These are phyloP conservation scores for Liopterus haemorrhoidalis DNA, from an alignment of 2,888 invertebrate genomes.

Conservation along the genomic window DNA sequence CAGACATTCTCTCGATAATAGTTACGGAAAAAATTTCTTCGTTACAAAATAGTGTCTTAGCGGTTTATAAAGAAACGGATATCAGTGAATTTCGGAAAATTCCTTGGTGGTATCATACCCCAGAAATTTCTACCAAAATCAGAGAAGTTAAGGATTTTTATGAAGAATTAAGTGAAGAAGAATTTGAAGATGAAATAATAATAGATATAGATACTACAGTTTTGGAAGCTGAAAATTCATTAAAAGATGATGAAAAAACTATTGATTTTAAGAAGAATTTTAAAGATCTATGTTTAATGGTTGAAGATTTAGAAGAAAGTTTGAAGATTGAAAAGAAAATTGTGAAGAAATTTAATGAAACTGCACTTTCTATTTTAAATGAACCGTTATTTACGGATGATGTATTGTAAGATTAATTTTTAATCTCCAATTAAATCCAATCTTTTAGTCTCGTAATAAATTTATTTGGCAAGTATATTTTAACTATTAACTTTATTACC, in stretches of 20 bases:
- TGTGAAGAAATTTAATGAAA: conserved; percentile 32
- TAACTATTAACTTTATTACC: too few relatives aligned
- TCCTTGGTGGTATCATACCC: conserved; percentile 55
- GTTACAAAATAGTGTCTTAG: conserved; percentile 39
- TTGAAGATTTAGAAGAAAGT: conserved; percentile 42
- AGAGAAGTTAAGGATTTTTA: conserved; percentile 5
- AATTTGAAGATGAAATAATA: conserved; percentile 22
- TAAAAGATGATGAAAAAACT: conserved; percentile 22
- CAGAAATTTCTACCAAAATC: conserved; percentile 46
- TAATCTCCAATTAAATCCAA: too few relatives aligned
- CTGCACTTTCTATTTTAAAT: conserved; percentile 22
- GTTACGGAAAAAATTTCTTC: conserved; percentile 51
- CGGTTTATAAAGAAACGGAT: conserved; percentile 52
- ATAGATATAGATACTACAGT: conserved; percentile 18
- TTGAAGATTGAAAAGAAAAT: conserved; percentile 40
- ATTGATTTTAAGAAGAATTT: conserved; percentile 30
- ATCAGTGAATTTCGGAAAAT: conserved; percentile 50
- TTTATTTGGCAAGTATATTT: too few relatives aligned
- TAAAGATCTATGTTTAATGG: conserved; percentile 34
- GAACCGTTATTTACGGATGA: too few relatives aligned
- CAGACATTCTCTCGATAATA: conserved; percentile 52
- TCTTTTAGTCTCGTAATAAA: too few relatives aligned
- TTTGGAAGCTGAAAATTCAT: conserved; percentile 16
- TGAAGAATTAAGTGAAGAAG: conserved; percentile 15
- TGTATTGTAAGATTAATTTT: too few relatives aligned